Conservation (phyloP, 1,140 invertebrate species). For the Nebria ingens region DNA sequence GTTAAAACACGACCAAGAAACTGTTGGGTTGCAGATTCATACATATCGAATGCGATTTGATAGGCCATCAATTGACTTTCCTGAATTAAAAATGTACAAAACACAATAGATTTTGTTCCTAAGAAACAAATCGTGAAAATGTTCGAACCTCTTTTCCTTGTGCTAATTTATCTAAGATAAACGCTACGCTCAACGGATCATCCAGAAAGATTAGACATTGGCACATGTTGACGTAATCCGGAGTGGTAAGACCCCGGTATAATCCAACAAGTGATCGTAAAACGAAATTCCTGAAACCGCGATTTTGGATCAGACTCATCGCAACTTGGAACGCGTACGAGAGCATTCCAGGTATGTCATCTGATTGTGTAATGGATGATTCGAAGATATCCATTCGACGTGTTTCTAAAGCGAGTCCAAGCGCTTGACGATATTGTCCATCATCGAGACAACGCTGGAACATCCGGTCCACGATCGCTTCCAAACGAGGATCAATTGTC, state of each 20-base stretch:
- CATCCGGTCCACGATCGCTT: slow-evolving; percentile 94
- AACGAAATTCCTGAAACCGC: slow-evolving; percentile 83
- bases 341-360: slow-evolving; percentile 84
- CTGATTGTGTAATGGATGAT: slow-evolving; percentile 79
- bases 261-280: slow-evolving; percentile 80
- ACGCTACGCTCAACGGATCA: slow-evolving; percentile 81
- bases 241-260: slow-evolving; percentile 74
- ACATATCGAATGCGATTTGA: slow-evolving; percentile 98
- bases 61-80: slow-evolving; percentile 83
- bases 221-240: slow-evolving; percentile 94
- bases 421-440: slow-evolving; percentile 84
- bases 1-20: slow-evolving; percentile 83
- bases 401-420: slow-evolving; percentile 91
- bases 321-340: slow-evolving; percentile 87
- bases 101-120: neutral
- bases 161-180: slow-evolving; percentile 81
- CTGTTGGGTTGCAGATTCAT: slow-evolving; percentile 97
- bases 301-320: slow-evolving; percentile 90
- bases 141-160: slow-evolving; percentile 68
- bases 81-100: slow-evolving; percentile 18
- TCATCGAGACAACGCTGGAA: slow-evolving; percentile 92
- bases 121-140: slow-evolving; percentile 42
- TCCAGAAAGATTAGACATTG: slow-evolving; percentile 95
- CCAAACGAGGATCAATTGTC: slow-evolving; percentile 76
- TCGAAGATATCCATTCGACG: slow-evolving; percentile 94